Evolutionary conservation across 2,113 vertebrate genomes (phyloP).

Genomic region (Sinocyclocheilus grahami): DNA sequence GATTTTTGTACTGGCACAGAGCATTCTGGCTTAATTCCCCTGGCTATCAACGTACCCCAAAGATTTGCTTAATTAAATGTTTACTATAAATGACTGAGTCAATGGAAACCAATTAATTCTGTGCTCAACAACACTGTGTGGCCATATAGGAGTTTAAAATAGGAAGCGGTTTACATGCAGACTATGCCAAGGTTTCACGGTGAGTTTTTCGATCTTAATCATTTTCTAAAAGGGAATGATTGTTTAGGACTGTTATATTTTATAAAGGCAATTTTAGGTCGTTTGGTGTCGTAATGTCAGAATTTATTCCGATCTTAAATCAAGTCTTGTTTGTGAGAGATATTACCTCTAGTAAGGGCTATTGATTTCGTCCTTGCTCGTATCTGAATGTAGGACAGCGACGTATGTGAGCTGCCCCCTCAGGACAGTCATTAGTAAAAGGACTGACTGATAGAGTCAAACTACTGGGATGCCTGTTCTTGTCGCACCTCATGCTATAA

Average conservation of each 20-base stretch:
- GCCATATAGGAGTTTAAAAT: not conserved
- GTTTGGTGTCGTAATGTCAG: not conserved
- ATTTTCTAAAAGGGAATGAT: too few relatives aligned
- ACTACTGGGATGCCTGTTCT: not conserved
- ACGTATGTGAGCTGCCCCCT: slow-evolving; percentile 3
- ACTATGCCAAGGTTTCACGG: not conserved
- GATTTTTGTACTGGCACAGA: not conserved
- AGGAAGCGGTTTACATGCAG: slow-evolving; percentile 9
- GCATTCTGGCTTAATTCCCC: slow-evolving; percentile 18
- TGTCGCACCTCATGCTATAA: not conserved
- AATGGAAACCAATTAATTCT: slow-evolving; percentile 28
- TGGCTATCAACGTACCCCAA: slow-evolving; percentile 20
- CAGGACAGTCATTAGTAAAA: slow-evolving; percentile 21
- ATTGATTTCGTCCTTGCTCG: slow-evolving; percentile 30
- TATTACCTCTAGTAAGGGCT: slow-evolving; percentile 18
- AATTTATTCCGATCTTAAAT: slow-evolving; percentile 36
- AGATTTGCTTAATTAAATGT: slow-evolving; percentile 48
- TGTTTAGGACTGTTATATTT: slow-evolving; percentile 10
- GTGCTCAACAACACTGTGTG: not conserved
- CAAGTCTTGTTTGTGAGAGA: slow-evolving; percentile 22
- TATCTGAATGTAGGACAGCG: slow-evolving; percentile 30
- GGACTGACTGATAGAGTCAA: not conserved
- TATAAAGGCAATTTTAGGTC: not conserved
- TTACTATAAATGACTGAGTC: slow-evolving; percentile 49
- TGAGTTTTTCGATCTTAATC: slow-evolving; percentile 18